These are phyloP conservation scores for Andrena bucephala DNA, from an alignment of 2,888 invertebrate genomes.

Conservation along the genomic window DNA sequence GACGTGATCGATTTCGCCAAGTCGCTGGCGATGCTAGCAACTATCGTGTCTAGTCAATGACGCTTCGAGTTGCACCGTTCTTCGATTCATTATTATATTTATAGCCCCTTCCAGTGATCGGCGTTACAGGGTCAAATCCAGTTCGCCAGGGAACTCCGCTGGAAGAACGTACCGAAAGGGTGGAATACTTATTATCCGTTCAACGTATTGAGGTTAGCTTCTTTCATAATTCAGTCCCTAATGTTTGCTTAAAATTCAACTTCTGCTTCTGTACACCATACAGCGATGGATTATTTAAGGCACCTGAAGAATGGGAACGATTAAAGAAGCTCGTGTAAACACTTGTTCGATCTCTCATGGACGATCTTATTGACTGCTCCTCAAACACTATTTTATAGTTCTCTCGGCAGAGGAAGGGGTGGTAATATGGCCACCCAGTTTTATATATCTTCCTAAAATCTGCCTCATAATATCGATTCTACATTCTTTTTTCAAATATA, in stretches of 20 bases:
- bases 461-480: too few relatives aligned
- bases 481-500: too few relatives aligned
- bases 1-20: conserved; percentile 58
- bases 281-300: too few relatives aligned
- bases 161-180: not conserved
- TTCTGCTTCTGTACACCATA: too few relatives aligned
- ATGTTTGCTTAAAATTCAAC: not conserved
- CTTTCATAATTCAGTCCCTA: not conserved
- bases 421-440: too few relatives aligned
- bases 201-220: not conserved
- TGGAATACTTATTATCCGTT: not conserved
- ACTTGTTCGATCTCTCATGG: too few relatives aligned
- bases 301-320: too few relatives aligned
- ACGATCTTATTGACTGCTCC: too few relatives aligned
- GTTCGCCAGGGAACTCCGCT: conserved; percentile 7
- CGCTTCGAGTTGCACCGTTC: conserved; percentile 46
- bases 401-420: too few relatives aligned
- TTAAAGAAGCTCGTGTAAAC: too few relatives aligned
- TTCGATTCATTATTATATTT: conserved; percentile 54
- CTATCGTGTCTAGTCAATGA: conserved; percentile 57
- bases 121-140: conserved; percentile 49
- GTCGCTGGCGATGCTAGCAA: conserved; percentile 35
- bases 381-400: too few relatives aligned
- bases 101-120: conserved; percentile 38
- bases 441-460: too few relatives aligned